Percentiles rank a stretch among this genome's conserved stretches.
Conservation (phyloP, 2,113 vertebrate genomes). For the Syngnathus scovelli region DNA sequence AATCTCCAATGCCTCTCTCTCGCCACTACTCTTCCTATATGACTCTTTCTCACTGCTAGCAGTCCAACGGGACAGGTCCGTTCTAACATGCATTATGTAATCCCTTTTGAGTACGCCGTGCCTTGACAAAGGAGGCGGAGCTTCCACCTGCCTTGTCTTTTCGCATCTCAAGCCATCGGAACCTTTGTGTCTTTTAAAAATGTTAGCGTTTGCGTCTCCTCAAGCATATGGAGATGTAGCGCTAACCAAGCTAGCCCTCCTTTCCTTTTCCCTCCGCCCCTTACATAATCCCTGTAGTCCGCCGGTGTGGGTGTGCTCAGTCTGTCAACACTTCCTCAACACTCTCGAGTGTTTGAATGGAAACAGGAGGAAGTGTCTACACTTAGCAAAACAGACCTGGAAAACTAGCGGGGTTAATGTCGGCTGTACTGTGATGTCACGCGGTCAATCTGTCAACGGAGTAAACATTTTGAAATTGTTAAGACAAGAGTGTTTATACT, state of each 20-base stretch:
- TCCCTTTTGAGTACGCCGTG: constrained; percentile 53
- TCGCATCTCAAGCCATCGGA: constrained; percentile 20
- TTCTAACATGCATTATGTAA: constrained; percentile 69
- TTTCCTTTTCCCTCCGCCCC: constrained; percentile 37
- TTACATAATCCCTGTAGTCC: constrained; percentile 44
- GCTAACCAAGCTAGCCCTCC: constrained; percentile 28
- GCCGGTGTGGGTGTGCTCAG: constrained; percentile 52
- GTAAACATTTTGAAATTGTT: constrained; percentile 45
- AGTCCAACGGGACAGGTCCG: constrained; percentile 61
- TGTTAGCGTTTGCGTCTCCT: constrained; percentile 33
- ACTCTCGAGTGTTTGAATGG: constrained; percentile 47
- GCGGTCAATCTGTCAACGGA: constrained; percentile 32
- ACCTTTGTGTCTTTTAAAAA: constrained; percentile 26
- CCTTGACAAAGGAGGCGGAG: constrained; percentile 46
- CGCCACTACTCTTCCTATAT: constrained; percentile 45
- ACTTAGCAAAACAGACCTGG: constrained; percentile 36
- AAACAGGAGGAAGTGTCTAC: constrained; percentile 45
- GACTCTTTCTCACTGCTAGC: constrained; percentile 45
- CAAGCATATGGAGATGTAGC: constrained; percentile 32
- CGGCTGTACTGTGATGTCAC: constrained; percentile 51
- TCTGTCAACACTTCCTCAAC: constrained; percentile 68
- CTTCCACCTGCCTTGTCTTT: constrained; percentile 50
- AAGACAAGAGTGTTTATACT: constrained; percentile 24
- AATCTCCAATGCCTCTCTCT: constrained; percentile 66
- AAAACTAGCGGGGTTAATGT: constrained; percentile 40